Percentiles rank a stretch among this genome's conserved stretches.
Evolutionary conservation across 1,140 invertebrate species (phyloP).

Genomic region (Cydia amplana): DNA sequence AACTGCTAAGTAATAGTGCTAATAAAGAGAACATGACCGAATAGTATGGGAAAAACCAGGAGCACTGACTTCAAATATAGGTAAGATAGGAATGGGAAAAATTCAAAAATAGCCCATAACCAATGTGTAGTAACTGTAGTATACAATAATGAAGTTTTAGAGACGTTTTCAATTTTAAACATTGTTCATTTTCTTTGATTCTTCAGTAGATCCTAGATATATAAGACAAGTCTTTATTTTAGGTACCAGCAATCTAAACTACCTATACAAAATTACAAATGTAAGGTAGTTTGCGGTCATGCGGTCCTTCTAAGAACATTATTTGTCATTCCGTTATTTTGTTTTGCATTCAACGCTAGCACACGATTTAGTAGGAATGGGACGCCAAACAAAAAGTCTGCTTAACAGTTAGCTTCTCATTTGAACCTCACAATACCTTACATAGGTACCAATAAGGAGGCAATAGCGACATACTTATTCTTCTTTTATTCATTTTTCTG

Average conservation of each 20-base stretch:
- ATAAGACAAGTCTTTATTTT: too few species aligned
- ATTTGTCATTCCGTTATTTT: conserved; percentile 14
- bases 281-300: not conserved
- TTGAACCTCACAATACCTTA: not conserved
- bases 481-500: too few species aligned
- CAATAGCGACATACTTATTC: conserved; percentile 11
- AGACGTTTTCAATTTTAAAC: too few species aligned
- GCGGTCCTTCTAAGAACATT: not conserved
- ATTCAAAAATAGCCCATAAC: too few species aligned
- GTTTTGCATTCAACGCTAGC: conserved; percentile 13
- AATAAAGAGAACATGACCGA: too few species aligned
- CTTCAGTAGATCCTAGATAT: not conserved
- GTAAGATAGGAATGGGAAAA: too few species aligned
- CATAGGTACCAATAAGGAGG: conserved; percentile 46
- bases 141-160: too few species aligned
- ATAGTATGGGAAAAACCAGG: too few species aligned
- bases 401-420: conserved; percentile 3
- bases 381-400: conserved; percentile 2
- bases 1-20: too few species aligned
- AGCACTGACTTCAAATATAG: too few species aligned
- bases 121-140: too few species aligned
- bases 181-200: too few species aligned
- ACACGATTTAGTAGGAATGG: not conserved
- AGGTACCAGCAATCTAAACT: not conserved
- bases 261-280: not conserved